phyloP scores from a whole-genome alignment of 2,113 vertebrate species.

The Falco punctatus region DNA sequence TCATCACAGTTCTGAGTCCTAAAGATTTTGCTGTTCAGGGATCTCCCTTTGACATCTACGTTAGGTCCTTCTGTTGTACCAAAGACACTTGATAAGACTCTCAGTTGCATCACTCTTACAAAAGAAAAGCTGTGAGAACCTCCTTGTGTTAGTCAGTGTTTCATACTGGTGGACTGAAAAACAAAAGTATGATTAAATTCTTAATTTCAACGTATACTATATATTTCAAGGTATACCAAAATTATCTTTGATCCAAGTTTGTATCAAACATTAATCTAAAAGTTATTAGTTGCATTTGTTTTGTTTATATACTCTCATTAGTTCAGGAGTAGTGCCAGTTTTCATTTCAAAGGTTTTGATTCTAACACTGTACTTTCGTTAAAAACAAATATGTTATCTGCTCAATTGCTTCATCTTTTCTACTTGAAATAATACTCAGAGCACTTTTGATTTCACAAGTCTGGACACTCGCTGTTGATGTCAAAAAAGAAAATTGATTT shows the following conservation, averaged over 20 bases:
- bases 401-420: neutral
- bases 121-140: neutral
- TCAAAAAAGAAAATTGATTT: neutral
- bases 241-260: neutral
- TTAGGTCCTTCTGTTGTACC: neutral
- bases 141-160: neutral
- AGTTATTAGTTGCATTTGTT: neutral
- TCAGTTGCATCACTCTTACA: neutral
- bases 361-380: neutral
- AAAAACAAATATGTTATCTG: neutral
- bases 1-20: neutral
- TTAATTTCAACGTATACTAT: neutral
- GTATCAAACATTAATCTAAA: neutral
- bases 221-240: neutral
- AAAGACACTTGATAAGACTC: neutral
- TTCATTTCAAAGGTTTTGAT: neutral
- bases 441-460: neutral
- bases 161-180: neutral
- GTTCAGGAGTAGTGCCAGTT: neutral
- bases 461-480: neutral
- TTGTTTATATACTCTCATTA: neutral
- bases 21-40: neutral
- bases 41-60: neutral
- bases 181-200: neutral
- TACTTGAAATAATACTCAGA: neutral